Evolutionary conservation across 2,113 vertebrate genomes (phyloP).

Genomic region (Malurus cyaneus): DNA sequence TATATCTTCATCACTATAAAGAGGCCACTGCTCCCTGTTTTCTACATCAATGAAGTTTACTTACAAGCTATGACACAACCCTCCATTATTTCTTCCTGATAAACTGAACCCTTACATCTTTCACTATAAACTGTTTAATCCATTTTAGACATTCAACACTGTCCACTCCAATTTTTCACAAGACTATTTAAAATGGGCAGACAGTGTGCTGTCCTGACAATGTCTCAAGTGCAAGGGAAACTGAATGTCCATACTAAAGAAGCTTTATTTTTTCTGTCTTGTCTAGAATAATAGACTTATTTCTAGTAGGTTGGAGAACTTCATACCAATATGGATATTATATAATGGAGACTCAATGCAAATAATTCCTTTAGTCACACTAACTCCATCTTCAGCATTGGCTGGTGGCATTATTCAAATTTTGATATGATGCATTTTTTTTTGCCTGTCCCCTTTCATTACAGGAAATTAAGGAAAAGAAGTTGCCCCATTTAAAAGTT

Average conservation of each 20-base stretch:
- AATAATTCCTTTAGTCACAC: not conserved
- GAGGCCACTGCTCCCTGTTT: not conserved
- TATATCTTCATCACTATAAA: not conserved
- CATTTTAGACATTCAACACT: not conserved
- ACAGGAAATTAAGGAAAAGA: not conserved
- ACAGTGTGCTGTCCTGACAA: not conserved
- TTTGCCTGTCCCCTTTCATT: not conserved
- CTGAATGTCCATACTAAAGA: not conserved
- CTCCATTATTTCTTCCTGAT: not conserved
- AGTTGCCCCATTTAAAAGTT: not conserved
- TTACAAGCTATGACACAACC: not conserved
- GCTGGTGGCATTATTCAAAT: not conserved
- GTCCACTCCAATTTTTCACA: not conserved
- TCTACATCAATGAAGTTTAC: not conserved
- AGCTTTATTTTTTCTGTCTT: not conserved
- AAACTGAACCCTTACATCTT: not conserved
- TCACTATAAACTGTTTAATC: not conserved
- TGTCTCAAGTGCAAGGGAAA: not conserved
- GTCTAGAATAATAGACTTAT: not conserved
- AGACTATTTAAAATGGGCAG: not conserved
- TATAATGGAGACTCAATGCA: not conserved
- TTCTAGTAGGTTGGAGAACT: not conserved
- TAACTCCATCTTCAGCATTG: not conserved
- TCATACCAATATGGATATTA: not conserved
- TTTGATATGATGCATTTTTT: not conserved